Base-by-base conservation (phyloP, 2,113 vertebrate genomes). In the Actenoides hombroni region DNA sequence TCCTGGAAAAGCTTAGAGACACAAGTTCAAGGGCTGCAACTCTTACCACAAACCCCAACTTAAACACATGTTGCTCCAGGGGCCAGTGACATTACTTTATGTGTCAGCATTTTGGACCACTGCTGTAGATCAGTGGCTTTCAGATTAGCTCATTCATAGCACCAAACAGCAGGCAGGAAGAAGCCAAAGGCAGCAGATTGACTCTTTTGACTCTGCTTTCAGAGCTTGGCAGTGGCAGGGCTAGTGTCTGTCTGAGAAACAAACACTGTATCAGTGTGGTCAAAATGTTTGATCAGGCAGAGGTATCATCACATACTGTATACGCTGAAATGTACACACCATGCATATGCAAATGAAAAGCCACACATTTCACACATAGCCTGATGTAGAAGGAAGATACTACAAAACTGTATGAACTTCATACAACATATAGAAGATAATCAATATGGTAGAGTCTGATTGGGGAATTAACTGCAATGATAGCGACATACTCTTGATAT, bases 301-400 rank as follows among this genome's bases (percentile, higher is more conserved):
- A 51, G 29, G 11, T n/a, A 60, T 31, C 17, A 42, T 29, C 10
- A 46, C 0, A 0, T 69, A 48, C 46, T 2, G 10, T 35, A 39
- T 18, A 51, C 24, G 6, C 5, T 11, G 20, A 81, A 83, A 61
- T 29, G 17, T 28, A 39, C 16, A 16, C 5, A 48, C 13, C 4
- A 31, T 29, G 5, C 20, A 19, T 5, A 23, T 5, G 42, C 15
- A 77, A 88, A 89, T 64, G 39, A 83, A 60, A 88, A 73, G 13
- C 35, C 56, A 88, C 6, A 26, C 11, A 28, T 69, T 76, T 77
- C 68, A 56, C 26, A 53, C 51, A 28, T 14, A 60, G 13, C 60
- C 49, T 49, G 31, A 44, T 33, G 28, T 16, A 59, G 44, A 64
- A 64, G 24, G 31, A 91, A 80, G 53, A 56, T 25, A 16, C 8